Evolutionary conservation across 1,140 invertebrate species (phyloP).

Genomic region (Acyrthosiphon pisum): DNA sequence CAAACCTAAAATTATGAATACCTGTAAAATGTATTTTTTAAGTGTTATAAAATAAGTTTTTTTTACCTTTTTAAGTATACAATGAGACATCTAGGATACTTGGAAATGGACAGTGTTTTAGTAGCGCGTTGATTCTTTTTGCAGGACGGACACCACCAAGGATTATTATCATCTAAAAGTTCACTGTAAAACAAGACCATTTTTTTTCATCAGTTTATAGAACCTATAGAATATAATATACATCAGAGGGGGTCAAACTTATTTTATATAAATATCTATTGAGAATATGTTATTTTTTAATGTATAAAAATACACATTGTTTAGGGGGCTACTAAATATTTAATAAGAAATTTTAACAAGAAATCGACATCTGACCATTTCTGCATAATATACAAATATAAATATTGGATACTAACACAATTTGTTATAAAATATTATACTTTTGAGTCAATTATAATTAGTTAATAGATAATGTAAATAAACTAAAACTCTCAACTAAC

Average conservation of each 20-base stretch:
- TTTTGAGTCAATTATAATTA: neutral
- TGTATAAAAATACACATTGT: neutral
- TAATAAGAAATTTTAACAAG: neutral
- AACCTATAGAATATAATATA: neutral
- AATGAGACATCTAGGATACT: slow-evolving; percentile 75
- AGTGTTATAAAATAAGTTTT: neutral
- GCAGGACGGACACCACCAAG: slow-evolving; percentile 76
- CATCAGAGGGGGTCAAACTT: neutral
- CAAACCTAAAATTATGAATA: slow-evolving; percentile 67
- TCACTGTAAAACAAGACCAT: slow-evolving; percentile 66
- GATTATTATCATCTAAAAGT: slow-evolving; percentile 74
- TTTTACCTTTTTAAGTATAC: slow-evolving; percentile 74
- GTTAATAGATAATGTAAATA: neutral
- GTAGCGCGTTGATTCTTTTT: slow-evolving; percentile 74
- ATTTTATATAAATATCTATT: neutral
- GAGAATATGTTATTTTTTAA: neutral
- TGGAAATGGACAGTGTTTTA: slow-evolving; percentile 75
- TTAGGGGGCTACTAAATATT: neutral
- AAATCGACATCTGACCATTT: neutral
- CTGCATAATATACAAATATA: too few species aligned
- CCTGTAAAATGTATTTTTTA: neutral
- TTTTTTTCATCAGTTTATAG: neutral
- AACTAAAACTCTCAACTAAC: neutral
- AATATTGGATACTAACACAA: neutral
- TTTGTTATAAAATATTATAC: neutral